Conservation (phyloP, 2,888 invertebrate genomes). For the Coecobrya sp. region DNA sequence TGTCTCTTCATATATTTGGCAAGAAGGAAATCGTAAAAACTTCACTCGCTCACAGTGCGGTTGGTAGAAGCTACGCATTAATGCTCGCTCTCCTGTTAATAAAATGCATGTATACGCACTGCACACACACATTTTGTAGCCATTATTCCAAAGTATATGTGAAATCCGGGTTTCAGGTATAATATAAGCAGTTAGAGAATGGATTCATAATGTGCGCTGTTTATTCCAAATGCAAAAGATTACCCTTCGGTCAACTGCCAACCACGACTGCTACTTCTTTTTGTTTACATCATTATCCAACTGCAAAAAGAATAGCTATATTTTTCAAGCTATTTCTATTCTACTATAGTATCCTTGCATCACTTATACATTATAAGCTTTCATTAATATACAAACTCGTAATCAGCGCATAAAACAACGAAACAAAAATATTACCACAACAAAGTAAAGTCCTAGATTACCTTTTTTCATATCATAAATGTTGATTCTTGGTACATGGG, state of each 20-base stretch:
- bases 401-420: background rate
- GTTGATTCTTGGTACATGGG: background rate
- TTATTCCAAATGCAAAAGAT: slow-evolving; percentile 25
- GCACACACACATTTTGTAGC: background rate
- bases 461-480: background rate
- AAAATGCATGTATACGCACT: slow-evolving; percentile 1
- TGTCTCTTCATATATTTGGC: slow-evolving; percentile 57
- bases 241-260: slow-evolving; percentile 67
- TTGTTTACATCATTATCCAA: slow-evolving; percentile 14
- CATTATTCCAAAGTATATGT: background rate
- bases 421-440: background rate
- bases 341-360: background rate
- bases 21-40: slow-evolving; percentile 79
- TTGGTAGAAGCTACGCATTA: slow-evolving; percentile 23
- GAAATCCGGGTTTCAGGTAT: too few species aligned
- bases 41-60: slow-evolving; percentile 50
- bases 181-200: background rate
- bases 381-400: background rate
- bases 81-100: background rate
- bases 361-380: background rate
- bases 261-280: slow-evolving; percentile 1
- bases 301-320: background rate
- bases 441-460: background rate
- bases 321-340: background rate
- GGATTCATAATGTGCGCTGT: background rate